Conservation (phyloP, 2,113 vertebrate species). For the Struthidea cinerea region DNA sequence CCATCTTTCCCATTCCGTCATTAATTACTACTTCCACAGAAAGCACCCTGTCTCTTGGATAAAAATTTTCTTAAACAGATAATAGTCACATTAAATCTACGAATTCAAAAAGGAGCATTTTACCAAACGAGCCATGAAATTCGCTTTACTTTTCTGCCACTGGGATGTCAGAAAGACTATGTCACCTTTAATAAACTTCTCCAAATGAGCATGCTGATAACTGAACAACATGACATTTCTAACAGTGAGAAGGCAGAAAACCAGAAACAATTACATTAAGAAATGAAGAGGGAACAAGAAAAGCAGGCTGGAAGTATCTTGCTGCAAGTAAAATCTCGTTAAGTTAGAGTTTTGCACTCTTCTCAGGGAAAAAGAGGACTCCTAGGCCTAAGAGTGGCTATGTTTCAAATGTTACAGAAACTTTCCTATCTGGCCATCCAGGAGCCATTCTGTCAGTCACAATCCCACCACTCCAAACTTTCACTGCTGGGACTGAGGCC, state of each 20-base stretch:
- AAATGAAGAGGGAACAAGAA: background rate
- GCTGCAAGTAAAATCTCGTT: background rate
- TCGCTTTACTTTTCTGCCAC: background rate
- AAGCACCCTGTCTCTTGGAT: background rate
- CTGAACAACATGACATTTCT: slow-evolving; percentile 45
- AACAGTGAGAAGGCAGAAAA: slow-evolving; percentile 49
- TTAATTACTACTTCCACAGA: background rate
- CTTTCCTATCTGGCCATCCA: background rate
- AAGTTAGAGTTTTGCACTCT: background rate
- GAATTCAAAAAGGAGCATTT: background rate
- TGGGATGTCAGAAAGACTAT: slow-evolving; percentile 42
- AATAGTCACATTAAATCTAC: slow-evolving; percentile 24
- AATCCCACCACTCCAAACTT: background rate
- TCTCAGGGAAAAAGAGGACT: background rate
- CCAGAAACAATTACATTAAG: slow-evolving; percentile 44
- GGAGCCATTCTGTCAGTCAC: background rate
- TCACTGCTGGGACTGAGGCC: background rate
- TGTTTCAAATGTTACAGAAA: background rate
- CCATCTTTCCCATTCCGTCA: background rate
- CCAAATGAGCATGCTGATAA: slow-evolving; percentile 40
- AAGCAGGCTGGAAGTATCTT: background rate
- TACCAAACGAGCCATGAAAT: slow-evolving; percentile 49
- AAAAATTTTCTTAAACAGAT: background rate
- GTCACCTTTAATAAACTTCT: slow-evolving; percentile 53
- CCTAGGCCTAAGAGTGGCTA: background rate